Conservation (phyloP, 2,113 vertebrate genomes). For the Perognathus longimembris region DNA sequence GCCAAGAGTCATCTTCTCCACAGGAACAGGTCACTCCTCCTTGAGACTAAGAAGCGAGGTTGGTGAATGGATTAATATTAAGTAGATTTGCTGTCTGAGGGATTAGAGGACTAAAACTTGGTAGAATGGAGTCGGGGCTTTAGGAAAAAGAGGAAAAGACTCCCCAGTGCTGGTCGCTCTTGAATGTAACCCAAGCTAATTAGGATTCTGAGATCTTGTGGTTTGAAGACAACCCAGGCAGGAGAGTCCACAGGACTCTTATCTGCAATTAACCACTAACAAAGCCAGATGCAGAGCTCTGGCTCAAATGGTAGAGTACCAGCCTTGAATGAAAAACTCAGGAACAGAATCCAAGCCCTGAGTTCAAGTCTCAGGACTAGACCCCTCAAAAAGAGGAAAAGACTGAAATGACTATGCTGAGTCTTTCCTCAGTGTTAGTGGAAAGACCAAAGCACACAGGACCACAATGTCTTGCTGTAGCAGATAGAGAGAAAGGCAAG, state of each 20-base stretch:
- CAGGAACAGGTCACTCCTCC: conserved; percentile 31
- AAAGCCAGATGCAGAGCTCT: too few species aligned
- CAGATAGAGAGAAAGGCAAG: neutral
- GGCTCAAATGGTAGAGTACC: too few species aligned
- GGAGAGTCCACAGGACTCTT: too few species aligned
- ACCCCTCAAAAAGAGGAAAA: neutral
- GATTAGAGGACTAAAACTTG: neutral
- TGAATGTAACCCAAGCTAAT: too few species aligned
- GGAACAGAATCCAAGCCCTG: too few species aligned
- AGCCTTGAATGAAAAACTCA: too few species aligned
- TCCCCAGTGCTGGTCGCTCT: too few species aligned
- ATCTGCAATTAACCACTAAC: too few species aligned
- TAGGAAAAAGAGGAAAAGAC: neutral
- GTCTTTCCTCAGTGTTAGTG: neutral
- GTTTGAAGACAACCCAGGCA: too few species aligned
- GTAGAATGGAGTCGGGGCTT: neutral
- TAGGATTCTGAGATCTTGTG: too few species aligned
- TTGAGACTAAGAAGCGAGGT: conserved; percentile 18
- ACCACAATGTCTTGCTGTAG: neutral
- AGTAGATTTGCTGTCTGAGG: conserved; percentile 8
- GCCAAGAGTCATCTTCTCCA: conserved; percentile 47
- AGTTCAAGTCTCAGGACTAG: too few species aligned
- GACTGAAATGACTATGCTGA: neutral
- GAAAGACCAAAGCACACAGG: too few species aligned
- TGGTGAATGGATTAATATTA: conserved; percentile 36